phyloP scores from a whole-genome alignment of 2,797 vertebrate species.

The Poecilia picta region DNA sequence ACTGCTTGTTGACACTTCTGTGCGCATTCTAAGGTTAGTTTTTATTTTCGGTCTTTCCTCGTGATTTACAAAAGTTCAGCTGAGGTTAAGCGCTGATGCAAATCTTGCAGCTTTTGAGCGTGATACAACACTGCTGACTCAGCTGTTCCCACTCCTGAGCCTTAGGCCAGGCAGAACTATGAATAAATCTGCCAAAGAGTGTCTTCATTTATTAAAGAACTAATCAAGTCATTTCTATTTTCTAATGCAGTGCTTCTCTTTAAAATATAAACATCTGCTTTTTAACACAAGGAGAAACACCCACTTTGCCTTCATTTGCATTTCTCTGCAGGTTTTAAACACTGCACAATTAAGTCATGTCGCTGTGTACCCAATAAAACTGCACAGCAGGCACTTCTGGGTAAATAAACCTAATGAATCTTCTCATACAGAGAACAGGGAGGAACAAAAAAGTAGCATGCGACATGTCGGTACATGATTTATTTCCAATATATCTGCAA shows the following conservation, averaged over 20 bases:
- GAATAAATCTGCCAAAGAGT: background rate
- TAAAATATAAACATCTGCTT: background rate
- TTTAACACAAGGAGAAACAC: background rate
- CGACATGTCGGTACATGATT: background rate
- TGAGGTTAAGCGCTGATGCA: background rate
- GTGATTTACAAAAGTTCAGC: constrained; percentile 22
- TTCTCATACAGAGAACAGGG: background rate
- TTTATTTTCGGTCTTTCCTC: constrained; percentile 3
- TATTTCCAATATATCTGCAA: background rate
- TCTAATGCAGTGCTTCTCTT: background rate
- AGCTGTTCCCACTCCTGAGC: constrained; percentile 31
- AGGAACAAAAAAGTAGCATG: background rate
- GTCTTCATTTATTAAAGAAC: background rate
- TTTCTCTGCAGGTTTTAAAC: background rate
- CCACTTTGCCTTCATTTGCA: background rate
- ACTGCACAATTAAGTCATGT: background rate
- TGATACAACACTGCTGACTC: constrained; percentile 35
- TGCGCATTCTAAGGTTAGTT: constrained; percentile 16
- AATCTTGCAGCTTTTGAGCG: constrained; percentile 8
- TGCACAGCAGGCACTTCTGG: background rate
- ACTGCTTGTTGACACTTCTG: background rate
- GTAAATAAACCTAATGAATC: background rate
- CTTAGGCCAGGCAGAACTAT: constrained; percentile 15
- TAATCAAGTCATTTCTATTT: background rate
- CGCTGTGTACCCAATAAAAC: background rate